Evolutionary conservation across 2,113 vertebrate genomes (phyloP), one percentile per base, ranked within the genome.

Genomic region (Protobothrops mucrosquamatus): DNA sequence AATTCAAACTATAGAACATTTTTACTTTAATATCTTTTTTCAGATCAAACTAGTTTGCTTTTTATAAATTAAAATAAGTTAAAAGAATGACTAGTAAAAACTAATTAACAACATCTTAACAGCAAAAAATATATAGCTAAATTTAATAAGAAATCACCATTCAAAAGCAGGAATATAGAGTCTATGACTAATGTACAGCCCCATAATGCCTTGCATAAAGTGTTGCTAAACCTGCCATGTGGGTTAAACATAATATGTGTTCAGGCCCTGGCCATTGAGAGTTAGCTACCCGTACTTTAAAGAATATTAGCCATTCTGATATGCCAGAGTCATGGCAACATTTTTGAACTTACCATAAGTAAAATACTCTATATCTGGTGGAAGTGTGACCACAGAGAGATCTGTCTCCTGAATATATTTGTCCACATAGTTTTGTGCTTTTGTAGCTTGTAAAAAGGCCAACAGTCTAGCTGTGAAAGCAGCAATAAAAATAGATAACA

Each of bases 401-500:
- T 98, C 98, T 0, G 95, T 96, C 91, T 97, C 97, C 48, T 98
- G 97, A 52, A 99, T 98, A 20, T 98, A 97, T 89, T 97, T 98
- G 91, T 99, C 98, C 96, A 99, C 98, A n/a, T 98, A 99, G 20
- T 97, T 97, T 88, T 99, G 98, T 20, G 98, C 98, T 96, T 98
- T 98, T 2, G 97, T 98, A 34, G 98, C 98, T 96, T 98, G 98
- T 46, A 98, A 97, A 96, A 98, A 99, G 11, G 98, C 98, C 12
- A 99, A 94, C 85, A 99, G 98, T 55, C 98, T 97, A 3, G 98
- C 98, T 0, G 98, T 99, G 96, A 99, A 99, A 1, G 98, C 98
- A 0, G 98, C 98, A 20, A 98, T 98, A 96, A 99, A 99, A 96
- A 99, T 98, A 92, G 98, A 99, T 15, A 99, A 96, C 98, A 99